Conservation (phyloP, 2,113 vertebrate genomes). For the Motacilla tschutschensis region DNA sequence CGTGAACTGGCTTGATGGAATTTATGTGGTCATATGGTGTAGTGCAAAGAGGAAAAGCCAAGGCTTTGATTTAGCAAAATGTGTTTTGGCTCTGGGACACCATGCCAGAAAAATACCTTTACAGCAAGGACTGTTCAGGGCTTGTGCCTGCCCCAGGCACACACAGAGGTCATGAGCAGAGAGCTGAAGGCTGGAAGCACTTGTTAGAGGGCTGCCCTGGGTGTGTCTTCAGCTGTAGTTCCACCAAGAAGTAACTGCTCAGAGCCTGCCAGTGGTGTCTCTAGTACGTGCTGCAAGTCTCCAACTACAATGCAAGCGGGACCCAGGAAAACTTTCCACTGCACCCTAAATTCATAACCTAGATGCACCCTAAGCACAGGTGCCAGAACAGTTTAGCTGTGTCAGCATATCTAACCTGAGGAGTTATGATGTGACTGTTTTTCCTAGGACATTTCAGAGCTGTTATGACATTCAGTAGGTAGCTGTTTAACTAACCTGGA, state of each 20-base stretch:
- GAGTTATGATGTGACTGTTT: not conserved
- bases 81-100: not conserved
- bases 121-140: not conserved
- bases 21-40: not conserved
- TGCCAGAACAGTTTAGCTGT: not conserved
- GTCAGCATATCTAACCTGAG: not conserved
- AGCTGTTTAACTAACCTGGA: not conserved
- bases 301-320: not conserved
- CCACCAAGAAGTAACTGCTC: not conserved
- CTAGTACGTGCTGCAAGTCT: not conserved
- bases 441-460: not conserved
- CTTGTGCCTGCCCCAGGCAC: not conserved
- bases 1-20: not conserved
- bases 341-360: not conserved
- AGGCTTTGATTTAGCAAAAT: not conserved
- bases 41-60: not conserved
- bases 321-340: not conserved
- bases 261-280: not conserved
- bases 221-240: fast-evolving
- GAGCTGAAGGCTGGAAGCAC: not conserved
- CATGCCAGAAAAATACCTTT: not conserved
- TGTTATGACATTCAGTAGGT: not conserved
- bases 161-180: fast-evolving
- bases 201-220: fast-evolving
- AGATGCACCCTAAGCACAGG: not conserved